These are phyloP conservation scores for Ectobius pallidus DNA, from an alignment of 2,888 invertebrate species.

Conservation along the genomic window DNA sequence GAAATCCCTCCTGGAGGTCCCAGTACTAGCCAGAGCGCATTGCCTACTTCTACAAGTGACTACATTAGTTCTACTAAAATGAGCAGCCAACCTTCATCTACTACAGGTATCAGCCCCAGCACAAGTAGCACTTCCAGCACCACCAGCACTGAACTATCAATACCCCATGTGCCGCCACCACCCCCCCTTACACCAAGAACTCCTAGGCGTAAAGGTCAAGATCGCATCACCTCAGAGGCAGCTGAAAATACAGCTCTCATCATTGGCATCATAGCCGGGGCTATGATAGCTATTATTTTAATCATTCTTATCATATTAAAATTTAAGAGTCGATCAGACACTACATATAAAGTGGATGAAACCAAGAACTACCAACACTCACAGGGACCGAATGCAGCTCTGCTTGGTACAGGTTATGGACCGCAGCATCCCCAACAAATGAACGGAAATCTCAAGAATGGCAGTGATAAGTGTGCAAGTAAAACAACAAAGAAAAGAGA, in stretches of 20 bases:
- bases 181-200: constrained; percentile 49
- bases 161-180: constrained; percentile 48
- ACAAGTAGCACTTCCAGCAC: constrained; percentile 46
- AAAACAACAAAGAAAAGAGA: constrained; percentile 72
- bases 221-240: constrained; percentile 67
- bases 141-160: constrained; percentile 47
- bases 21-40: background rate
- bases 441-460: constrained; percentile 50
- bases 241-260: constrained; percentile 78
- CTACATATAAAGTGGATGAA: constrained; percentile 93
- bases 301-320: constrained; percentile 89
- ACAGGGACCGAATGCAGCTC: constrained; percentile 80
- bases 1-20: constrained; percentile 35
- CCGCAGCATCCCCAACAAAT: constrained; percentile 53
- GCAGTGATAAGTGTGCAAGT: constrained; percentile 57
- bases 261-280: constrained; percentile 89
- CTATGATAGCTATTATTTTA: constrained; percentile 87
- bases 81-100: background rate
- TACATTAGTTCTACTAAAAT: background rate
- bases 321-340: constrained; percentile 82
- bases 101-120: constrained; percentile 45
- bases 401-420: constrained; percentile 57
- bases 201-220: constrained; percentile 53
- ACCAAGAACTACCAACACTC: constrained; percentile 68
- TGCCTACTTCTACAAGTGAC: background rate